Evolutionary conservation across 2,113 vertebrate genomes (phyloP).

Genomic region (Protomyctophum bolini): DNA sequence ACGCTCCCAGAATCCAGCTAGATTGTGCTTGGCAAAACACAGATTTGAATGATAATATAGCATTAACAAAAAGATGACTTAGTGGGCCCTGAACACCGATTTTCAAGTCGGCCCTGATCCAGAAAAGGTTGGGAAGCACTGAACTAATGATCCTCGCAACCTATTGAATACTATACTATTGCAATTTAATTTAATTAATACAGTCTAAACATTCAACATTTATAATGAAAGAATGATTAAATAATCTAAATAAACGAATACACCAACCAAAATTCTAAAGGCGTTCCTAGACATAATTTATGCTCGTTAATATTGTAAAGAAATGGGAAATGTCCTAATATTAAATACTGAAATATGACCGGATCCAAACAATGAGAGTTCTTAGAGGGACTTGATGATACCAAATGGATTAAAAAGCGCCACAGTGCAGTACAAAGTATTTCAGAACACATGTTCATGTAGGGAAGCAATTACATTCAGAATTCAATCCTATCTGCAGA

Average conservation of each 20-base stretch:
- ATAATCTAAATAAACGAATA: slow-evolving; percentile 28
- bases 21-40: neutral
- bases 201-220: slow-evolving; percentile 1
- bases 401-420: slow-evolving; percentile 2
- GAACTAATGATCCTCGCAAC: too few relatives aligned
- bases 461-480: slow-evolving; percentile 27
- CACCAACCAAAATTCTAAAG: slow-evolving; percentile 45
- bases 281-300: slow-evolving; percentile 29
- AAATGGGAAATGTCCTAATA: neutral
- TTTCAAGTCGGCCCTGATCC: too few relatives aligned
- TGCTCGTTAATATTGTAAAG: neutral
- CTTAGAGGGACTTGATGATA: slow-evolving; percentile 8
- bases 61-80: neutral
- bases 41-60: slow-evolving; percentile 17
- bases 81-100: too few relatives aligned
- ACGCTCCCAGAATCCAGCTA: too few relatives aligned
- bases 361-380: neutral
- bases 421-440: slow-evolving; percentile 12
- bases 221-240: slow-evolving; percentile 5
- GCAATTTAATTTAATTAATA: slow-evolving; percentile 5
- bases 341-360: neutral
- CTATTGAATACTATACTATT: neutral
- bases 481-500: slow-evolving; percentile 3
- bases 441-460: neutral
- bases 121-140: too few relatives aligned